phyloP scores from a whole-genome alignment of 2,797 vertebrate species.

The Myotis myotis region DNA sequence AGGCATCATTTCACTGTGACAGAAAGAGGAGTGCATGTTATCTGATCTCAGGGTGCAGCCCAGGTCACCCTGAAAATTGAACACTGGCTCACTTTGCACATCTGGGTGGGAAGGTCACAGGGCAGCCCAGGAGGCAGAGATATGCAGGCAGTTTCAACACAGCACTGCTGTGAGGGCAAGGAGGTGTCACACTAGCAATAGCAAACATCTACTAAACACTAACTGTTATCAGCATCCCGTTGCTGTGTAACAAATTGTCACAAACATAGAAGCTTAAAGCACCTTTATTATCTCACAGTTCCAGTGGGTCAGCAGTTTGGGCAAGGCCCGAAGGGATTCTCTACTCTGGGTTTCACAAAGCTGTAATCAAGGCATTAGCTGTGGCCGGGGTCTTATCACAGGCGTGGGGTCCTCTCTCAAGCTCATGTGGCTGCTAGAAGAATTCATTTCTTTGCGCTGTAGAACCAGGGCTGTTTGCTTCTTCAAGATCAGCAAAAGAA shows the following conservation, averaged over 20 bases:
- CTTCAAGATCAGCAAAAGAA: background rate
- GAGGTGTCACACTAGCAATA: fast-evolving
- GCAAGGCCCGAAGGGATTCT: background rate
- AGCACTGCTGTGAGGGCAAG: fast-evolving
- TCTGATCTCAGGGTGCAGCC: background rate
- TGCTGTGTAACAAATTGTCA: background rate
- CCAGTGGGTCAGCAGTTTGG: background rate
- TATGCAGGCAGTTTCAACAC: fast-evolving
- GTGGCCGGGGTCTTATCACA: background rate
- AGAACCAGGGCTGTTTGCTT: background rate
- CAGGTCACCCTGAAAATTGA: background rate
- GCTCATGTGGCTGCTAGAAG: background rate
- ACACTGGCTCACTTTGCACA: background rate
- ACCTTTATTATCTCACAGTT: background rate
- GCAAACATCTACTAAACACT: too few relatives aligned
- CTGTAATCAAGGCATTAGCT: background rate
- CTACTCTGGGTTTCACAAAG: background rate
- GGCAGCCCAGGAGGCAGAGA: background rate
- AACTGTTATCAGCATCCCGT: background rate
- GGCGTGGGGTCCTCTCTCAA: background rate
- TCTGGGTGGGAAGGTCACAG: background rate
- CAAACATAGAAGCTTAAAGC: fast-evolving
- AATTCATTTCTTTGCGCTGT: background rate
- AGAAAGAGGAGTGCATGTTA: fast-evolving
- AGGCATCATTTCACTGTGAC: background rate